Evolutionary conservation across 2,113 vertebrate genomes (phyloP).

Genomic region (Pollimyrus isidori): DNA sequence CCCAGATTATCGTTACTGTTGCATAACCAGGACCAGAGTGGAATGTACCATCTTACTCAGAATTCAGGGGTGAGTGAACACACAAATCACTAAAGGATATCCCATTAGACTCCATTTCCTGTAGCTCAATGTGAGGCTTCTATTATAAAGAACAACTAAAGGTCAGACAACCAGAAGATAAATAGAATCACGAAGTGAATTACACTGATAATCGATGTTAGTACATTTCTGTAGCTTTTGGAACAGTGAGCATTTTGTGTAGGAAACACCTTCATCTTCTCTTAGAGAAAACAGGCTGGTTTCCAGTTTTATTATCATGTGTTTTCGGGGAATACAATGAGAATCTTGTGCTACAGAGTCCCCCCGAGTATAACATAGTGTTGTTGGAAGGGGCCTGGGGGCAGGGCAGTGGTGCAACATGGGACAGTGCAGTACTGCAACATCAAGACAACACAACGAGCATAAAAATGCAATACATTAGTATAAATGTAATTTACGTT

Average conservation of each 20-base stretch:
- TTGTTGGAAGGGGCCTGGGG: background rate
- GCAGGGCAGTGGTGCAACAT: background rate
- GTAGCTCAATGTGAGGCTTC: background rate
- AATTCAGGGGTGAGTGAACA: background rate
- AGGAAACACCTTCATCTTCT: background rate
- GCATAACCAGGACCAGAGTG: conserved; percentile 4
- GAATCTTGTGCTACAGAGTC: background rate
- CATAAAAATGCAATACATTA: background rate
- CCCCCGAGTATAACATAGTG: background rate
- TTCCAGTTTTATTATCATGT: background rate
- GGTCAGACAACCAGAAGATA: background rate
- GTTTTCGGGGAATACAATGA: background rate
- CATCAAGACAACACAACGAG: background rate
- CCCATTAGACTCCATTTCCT: background rate
- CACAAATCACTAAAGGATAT: background rate
- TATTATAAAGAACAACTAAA: background rate
- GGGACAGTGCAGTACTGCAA: background rate
- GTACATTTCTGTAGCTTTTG: background rate
- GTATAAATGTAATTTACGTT: background rate
- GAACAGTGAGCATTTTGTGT: background rate
- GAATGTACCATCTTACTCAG: background rate
- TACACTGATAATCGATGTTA: background rate
- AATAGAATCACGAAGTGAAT: background rate
- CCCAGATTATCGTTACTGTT: background rate
- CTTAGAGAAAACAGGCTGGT: background rate